Conservation (phyloP, 2,797 vertebrate genomes). For the Amazonetta brasiliensis region DNA sequence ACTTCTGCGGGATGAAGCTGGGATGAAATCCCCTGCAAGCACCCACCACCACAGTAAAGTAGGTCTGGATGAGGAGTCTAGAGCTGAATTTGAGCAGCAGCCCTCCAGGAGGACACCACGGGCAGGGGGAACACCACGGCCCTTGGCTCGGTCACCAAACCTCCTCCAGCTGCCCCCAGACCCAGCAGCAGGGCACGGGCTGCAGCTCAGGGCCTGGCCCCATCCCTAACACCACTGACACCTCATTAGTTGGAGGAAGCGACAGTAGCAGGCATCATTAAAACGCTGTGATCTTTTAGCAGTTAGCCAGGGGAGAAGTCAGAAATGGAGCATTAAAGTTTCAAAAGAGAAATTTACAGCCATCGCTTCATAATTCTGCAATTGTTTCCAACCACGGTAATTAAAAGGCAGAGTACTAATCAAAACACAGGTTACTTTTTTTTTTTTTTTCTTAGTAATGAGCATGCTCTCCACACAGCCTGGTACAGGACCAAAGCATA, state of each 20-base stretch:
- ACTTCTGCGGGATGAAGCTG: not conserved
- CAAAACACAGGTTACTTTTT: not conserved
- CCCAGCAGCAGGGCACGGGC: not conserved
- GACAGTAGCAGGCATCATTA: not conserved
- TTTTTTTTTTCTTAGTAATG: not conserved
- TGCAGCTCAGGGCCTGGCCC: not conserved
- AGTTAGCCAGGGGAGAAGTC: not conserved
- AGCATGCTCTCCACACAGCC: not conserved
- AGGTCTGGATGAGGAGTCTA: not conserved
- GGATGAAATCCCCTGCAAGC: not conserved
- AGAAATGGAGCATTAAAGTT: not conserved
- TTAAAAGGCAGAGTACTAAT: not conserved
- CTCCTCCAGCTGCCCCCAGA: not conserved
- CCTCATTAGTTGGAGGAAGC: conserved; percentile 21
- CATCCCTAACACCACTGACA: not conserved
- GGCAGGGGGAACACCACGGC: not conserved
- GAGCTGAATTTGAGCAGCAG: conserved; percentile 30
- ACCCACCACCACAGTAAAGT: not conserved
- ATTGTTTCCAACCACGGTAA: not conserved
- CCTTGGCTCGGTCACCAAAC: not conserved
- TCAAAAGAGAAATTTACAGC: not conserved
- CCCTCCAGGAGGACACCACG: not conserved
- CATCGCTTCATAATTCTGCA: not conserved
- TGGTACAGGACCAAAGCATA: accelerated
- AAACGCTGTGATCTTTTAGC: not conserved